Evolutionary conservation across 92 coral and sea anemone genomes (phyloP).

Genomic region (Zoanthus sociatus): DNA sequence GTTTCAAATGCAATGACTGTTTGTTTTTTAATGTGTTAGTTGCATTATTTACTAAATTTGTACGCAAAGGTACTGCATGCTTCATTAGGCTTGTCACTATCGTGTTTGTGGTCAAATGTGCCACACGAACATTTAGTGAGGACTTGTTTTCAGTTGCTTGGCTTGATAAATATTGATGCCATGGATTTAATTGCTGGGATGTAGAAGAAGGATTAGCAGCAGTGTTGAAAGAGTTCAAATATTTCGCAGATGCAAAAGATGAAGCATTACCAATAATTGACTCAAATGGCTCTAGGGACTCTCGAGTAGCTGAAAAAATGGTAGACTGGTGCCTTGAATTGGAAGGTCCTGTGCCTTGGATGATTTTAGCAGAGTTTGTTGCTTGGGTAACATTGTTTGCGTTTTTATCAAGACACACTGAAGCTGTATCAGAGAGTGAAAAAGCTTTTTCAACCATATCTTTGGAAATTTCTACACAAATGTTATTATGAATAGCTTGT

Average conservation of each 20-base stretch:
- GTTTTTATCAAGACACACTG: background rate
- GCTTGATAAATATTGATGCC: background rate
- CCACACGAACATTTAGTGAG: background rate
- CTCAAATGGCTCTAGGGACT: background rate
- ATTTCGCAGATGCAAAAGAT: background rate
- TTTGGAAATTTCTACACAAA: background rate
- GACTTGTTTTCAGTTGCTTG: background rate
- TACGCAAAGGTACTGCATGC: background rate
- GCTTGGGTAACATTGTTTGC: background rate
- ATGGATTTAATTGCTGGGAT: background rate
- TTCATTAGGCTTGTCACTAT: background rate
- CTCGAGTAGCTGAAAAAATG: background rate
- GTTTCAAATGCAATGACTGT: background rate
- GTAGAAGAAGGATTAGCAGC: background rate
- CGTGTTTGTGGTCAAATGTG: background rate
- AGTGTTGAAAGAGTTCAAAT: background rate
- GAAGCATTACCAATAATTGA: background rate
- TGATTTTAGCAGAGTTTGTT: background rate
- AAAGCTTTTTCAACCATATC: background rate
- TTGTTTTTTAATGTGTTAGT: background rate
- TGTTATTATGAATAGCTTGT: background rate
- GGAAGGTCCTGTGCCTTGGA: background rate
- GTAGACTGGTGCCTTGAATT: background rate
- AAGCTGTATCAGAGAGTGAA: background rate
- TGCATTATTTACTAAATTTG: background rate